A percentile compares a stretch with the other conserved stretches of the same genome.
Conservation (phyloP, 2,113 vertebrate genomes). For the Ageneiosus marmoratus region DNA sequence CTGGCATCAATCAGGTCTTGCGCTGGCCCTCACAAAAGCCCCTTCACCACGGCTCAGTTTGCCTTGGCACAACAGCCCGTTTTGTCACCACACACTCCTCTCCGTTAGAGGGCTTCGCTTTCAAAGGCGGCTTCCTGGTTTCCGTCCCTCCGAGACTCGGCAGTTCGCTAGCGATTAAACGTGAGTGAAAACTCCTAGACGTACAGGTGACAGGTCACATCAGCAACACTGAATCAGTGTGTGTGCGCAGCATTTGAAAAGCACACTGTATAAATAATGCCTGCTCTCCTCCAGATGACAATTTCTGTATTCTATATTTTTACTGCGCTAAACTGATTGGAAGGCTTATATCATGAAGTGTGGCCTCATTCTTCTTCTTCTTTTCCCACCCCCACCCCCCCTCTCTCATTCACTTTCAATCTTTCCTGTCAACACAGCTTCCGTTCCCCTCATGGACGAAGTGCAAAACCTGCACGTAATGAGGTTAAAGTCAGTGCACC, state of each 20-base stretch:
- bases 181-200: conserved; percentile 24
- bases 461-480: conserved; percentile 55
- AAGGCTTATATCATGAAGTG: conserved; percentile 32
- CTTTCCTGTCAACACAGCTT: conserved; percentile 32
- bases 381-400: conserved; percentile 58
- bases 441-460: conserved; percentile 50
- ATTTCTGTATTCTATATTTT: conserved; percentile 13
- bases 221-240: background rate
- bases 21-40: conserved; percentile 68
- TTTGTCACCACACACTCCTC: conserved; percentile 77
- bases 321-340: conserved; percentile 33
- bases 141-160: conserved; percentile 20
- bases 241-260: background rate
- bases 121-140: conserved; percentile 56
- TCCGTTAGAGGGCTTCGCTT: conserved; percentile 63
- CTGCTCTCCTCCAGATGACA: background rate
- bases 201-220: conserved; percentile 28
- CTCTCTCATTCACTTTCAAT: conserved; percentile 53
- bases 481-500: conserved; percentile 49
- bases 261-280: background rate
- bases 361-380: conserved; percentile 43
- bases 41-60: conserved; percentile 74
- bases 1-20: conserved; percentile 80
- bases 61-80: conserved; percentile 68
- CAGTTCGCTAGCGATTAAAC: conserved; percentile 32